phyloP scores from a whole-genome alignment of 2,888 invertebrate genomes.

The Scaptomyza cyrtandrae region DNA sequence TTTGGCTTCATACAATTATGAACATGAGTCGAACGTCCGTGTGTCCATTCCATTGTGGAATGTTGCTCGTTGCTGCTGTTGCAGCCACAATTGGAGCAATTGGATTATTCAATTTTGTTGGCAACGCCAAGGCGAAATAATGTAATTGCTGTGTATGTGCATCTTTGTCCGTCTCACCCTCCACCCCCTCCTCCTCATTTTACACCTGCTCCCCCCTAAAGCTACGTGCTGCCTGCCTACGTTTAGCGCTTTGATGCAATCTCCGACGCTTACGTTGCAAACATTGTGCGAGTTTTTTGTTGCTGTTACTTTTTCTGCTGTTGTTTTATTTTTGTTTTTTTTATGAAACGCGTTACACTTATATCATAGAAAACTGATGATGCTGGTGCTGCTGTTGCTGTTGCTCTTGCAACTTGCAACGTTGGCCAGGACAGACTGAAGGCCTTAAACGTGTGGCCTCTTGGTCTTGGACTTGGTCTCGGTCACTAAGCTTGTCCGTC shows the following conservation, averaged over 20 bases:
- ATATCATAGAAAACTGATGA: slow-evolving; percentile 46
- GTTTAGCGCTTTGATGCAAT: slow-evolving; percentile 58
- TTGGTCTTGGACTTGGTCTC: slow-evolving; percentile 2
- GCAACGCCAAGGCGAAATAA: slow-evolving; percentile 53
- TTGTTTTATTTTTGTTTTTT: slow-evolving; percentile 4
- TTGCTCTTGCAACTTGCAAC: slow-evolving; percentile 16
- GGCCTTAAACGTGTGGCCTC: slow-evolving; percentile 33
- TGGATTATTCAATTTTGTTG: slow-evolving; percentile 72
- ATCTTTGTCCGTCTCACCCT: background rate
- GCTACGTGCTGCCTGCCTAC: slow-evolving; percentile 16
- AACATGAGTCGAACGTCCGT: slow-evolving; percentile 37
- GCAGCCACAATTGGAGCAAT: slow-evolving; percentile 33
- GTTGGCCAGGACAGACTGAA: slow-evolving; percentile 28
- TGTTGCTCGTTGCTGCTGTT: slow-evolving; percentile 32
- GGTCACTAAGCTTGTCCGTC: slow-evolving; percentile 17
- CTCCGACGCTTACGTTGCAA: slow-evolving; percentile 43
- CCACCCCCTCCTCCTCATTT: background rate
- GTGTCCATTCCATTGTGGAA: slow-evolving; percentile 43
- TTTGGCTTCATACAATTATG: slow-evolving; percentile 59
- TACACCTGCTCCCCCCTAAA: background rate
- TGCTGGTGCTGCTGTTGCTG: slow-evolving; percentile 19
- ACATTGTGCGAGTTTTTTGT: slow-evolving; percentile 46
- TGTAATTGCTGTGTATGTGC: slow-evolving; percentile 66
- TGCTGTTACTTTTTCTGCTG: background rate
- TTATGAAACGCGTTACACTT: slow-evolving; percentile 56